Conservation (phyloP, 2,797 vertebrate species). For the Holocentrus rufus region DNA sequence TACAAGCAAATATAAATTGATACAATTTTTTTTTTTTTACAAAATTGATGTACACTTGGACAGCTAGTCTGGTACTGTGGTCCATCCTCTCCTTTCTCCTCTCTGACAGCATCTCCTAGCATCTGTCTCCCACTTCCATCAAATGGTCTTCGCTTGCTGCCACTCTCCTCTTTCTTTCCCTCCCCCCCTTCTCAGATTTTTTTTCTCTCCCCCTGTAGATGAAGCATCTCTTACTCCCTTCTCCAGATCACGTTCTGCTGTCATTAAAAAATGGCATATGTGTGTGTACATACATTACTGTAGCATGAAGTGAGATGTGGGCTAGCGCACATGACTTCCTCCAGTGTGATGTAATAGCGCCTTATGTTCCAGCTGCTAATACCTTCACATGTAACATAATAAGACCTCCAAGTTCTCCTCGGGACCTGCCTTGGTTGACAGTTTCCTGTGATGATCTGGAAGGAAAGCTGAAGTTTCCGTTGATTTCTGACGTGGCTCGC, state of each 20-base stretch:
- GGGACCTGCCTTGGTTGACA: conserved; percentile 4
- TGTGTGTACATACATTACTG: conserved; percentile 5
- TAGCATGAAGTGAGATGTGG: conserved; percentile 22
- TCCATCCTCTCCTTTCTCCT: too few relatives aligned
- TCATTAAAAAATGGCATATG: conserved; percentile 45
- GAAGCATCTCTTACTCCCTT: conserved; percentile 10
- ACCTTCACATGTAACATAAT: conserved; percentile 17
- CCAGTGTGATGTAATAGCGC: conserved; percentile 40
- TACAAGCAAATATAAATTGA: too few relatives aligned
- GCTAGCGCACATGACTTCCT: conserved; percentile 22
- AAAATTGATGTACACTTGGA: too few relatives aligned
- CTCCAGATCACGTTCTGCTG: background rate
- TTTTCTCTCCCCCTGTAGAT: background rate
- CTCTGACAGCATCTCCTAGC: too few relatives aligned
- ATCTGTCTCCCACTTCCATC: too few relatives aligned
- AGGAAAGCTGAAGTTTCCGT: conserved; percentile 1
- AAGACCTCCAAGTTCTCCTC: background rate
- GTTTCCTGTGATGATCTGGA: conserved; percentile 16
- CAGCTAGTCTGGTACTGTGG: too few relatives aligned
- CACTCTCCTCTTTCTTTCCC: background rate
- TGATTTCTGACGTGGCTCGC: conserved; percentile 7
- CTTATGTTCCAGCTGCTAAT: conserved; percentile 8
- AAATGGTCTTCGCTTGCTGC: too few relatives aligned
- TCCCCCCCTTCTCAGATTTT: background rate
- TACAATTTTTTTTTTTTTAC: too few relatives aligned